A percentile compares a stretch with the other conserved stretches of the same genome.
Conservation (phyloP, 2,888 invertebrate species). For the Embidobia sp. region DNA sequence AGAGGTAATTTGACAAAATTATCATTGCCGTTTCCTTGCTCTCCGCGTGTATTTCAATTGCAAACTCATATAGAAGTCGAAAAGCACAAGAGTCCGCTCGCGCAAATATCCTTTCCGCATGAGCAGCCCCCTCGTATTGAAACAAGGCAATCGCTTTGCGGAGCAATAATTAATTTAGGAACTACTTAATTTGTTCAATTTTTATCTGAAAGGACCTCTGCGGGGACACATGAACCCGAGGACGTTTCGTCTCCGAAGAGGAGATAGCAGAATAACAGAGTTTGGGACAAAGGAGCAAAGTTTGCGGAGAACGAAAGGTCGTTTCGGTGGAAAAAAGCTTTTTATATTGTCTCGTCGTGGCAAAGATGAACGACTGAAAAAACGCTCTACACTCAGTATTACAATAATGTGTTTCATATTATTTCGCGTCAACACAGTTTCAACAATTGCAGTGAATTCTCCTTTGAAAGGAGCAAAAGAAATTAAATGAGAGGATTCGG, state of each 20-base stretch:
- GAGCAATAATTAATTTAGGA: slow-evolving; percentile 24
- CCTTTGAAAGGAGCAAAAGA: slow-evolving; percentile 19
- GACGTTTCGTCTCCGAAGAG: slow-evolving; percentile 28
- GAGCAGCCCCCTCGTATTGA: no score
- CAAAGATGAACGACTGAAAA: slow-evolving; percentile 42
- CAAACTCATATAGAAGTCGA: background rate
- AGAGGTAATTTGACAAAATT: no score
- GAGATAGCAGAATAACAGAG: slow-evolving; percentile 47
- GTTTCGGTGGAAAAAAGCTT: slow-evolving; percentile 49
- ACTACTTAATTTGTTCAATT: slow-evolving; percentile 37
- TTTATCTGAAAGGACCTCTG: slow-evolving; percentile 49
- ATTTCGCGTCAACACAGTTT: slow-evolving; percentile 33
- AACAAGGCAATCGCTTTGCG: background rate
- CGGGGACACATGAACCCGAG: slow-evolving; percentile 41
- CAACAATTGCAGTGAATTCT: slow-evolving; percentile 19
- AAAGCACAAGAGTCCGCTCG: background rate
- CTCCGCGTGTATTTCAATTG: no score
- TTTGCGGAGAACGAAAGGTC: slow-evolving; percentile 48
- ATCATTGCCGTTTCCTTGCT: background rate
- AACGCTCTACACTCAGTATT: slow-evolving; percentile 38
- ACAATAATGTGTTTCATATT: slow-evolving; percentile 41
- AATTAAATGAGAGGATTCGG: slow-evolving; percentile 21
- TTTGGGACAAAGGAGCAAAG: slow-evolving; percentile 50
- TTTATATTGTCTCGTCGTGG: slow-evolving; percentile 42
- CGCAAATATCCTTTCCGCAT: slow-evolving; percentile 11